phyloP scores from a whole-genome alignment of 1,140 invertebrate species.

The Ditylenchus dipsaci region DNA sequence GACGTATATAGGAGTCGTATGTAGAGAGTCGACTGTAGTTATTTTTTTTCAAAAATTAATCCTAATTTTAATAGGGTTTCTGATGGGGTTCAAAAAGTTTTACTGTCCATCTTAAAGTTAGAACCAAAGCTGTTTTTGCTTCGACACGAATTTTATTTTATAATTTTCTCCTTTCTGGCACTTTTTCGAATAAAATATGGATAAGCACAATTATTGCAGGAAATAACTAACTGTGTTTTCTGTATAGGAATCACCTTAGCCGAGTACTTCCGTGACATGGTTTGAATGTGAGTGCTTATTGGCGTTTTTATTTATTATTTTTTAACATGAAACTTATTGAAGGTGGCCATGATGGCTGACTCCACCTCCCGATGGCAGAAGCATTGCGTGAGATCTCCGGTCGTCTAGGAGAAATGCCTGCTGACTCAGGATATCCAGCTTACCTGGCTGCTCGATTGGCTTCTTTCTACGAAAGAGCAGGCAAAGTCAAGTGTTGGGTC shows the following conservation, averaged over 20 bases:
- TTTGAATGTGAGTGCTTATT: conserved; percentile 70
- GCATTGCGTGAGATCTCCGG: conserved; percentile 99
- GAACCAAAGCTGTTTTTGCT: no score
- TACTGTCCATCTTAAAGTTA: no score
- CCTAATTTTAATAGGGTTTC: no score
- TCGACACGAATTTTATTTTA: no score
- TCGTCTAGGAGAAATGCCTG: conserved; percentile 99
- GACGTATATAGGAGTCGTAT: no score
- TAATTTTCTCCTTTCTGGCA: no score
- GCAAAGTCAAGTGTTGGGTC: conserved; percentile 94
- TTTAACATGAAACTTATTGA: neutral
- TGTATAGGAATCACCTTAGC: conserved; percentile 52
- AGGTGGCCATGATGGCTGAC: conserved; percentile 99
- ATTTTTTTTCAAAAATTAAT: no score
- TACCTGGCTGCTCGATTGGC: conserved; percentile 83
- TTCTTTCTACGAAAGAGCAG: conserved; percentile 98
- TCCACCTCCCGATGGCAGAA: conserved; percentile 99
- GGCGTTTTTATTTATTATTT: neutral
- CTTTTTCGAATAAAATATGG: no score
- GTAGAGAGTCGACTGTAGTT: no score
- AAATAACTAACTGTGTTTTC: no score
- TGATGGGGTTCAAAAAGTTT: no score
- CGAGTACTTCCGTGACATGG: conserved; percentile 75
- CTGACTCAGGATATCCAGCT: conserved; percentile 89
- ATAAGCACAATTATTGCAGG: no score